Evolutionary conservation across 2,797 vertebrate genomes (phyloP).

Genomic region (Alectoris magna): DNA sequence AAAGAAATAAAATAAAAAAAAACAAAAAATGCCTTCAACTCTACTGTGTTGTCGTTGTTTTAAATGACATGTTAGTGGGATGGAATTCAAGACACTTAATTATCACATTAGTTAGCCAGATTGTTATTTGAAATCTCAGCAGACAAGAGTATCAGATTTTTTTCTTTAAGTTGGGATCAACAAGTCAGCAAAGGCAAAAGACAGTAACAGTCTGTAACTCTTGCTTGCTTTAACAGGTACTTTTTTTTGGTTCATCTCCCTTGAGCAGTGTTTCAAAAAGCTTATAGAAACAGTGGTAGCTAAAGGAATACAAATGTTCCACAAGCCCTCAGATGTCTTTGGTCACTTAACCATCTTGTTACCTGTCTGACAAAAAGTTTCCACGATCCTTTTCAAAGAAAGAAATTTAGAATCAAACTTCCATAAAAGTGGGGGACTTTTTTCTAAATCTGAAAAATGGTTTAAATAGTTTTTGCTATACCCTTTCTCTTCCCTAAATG

Average conservation of each 20-base stretch:
- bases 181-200: background rate
- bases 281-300: background rate
- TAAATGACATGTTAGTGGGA: constrained; percentile 43
- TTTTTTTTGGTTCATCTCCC: background rate
- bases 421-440: background rate
- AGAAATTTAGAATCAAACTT: background rate
- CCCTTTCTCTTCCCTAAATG: background rate
- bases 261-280: background rate
- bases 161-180: constrained; percentile 23
- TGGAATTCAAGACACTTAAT: constrained; percentile 52
- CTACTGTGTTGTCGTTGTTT: constrained; percentile 28
- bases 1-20: background rate
- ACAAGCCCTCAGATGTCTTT: background rate
- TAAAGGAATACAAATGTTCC: background rate
- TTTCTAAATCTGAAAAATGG: background rate
- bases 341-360: background rate
- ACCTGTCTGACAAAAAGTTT: background rate
- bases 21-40: background rate
- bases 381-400: background rate
- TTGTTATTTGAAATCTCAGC: constrained; percentile 52
- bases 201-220: background rate
- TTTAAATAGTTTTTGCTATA: background rate
- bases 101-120: constrained; percentile 40
- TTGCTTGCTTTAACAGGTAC: background rate
- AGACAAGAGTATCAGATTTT: constrained; percentile 34